A percentile compares a stretch with the other conserved stretches of the same genome.
Evolutionary conservation across 2,888 invertebrate species (phyloP).

Genomic region (Stenoptilia bipunctidactyla): DNA sequence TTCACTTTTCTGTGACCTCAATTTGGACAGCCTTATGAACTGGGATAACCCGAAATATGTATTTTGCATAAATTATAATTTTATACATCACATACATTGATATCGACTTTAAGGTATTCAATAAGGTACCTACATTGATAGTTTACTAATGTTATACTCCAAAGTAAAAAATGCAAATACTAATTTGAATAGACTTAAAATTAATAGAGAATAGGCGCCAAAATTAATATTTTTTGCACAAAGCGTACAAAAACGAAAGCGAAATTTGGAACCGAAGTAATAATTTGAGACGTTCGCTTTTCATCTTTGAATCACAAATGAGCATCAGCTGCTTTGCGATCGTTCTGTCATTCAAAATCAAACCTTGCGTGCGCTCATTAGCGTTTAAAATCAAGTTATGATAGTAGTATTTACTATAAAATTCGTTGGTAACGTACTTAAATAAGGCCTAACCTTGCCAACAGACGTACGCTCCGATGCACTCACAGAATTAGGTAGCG

Average conservation of each 20-base stretch:
- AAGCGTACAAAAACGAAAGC: slow-evolving; percentile 27
- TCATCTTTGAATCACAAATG: slow-evolving; percentile 23
- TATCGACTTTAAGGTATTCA: no score
- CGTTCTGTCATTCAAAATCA: neutral
- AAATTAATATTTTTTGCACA: neutral
- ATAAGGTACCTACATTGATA: no score
- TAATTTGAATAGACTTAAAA: no score
- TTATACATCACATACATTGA: no score
- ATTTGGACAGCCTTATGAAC: no score
- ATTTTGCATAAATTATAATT: no score
- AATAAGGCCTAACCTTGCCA: neutral
- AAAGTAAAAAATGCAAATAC: no score
- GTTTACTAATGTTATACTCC: no score
- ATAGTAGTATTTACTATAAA: neutral
- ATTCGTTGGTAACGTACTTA: neutral
- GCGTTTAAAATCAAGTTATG: no score
- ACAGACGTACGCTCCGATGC: neutral
- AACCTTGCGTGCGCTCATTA: no score
- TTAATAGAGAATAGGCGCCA: neutral
- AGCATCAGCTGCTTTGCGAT: slow-evolving; percentile 4
- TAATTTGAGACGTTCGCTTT: slow-evolving; percentile 19
- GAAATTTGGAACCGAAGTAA: slow-evolving; percentile 23
- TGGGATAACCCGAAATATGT: no score
- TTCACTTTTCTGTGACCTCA: no score
- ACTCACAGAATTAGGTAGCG: slow-evolving; percentile 1